Evolutionary conservation across 2,888 invertebrate species (phyloP).

Genomic region (Lutraria lutraria): DNA sequence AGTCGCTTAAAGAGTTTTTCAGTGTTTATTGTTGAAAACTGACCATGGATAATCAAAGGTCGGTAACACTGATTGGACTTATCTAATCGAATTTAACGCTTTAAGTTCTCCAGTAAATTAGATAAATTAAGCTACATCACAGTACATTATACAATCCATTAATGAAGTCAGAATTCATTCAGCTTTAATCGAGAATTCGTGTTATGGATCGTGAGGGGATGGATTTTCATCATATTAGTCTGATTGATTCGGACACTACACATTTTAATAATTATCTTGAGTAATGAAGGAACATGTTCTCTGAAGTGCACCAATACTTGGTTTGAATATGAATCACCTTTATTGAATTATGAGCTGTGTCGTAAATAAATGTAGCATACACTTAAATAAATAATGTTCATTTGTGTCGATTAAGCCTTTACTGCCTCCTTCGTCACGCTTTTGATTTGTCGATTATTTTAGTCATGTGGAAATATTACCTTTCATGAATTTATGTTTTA

Average conservation of each 20-base stretch:
- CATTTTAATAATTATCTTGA: neutral
- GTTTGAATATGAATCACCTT: neutral
- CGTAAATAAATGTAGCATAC: neutral
- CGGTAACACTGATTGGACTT: neutral
- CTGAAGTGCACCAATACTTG: no score
- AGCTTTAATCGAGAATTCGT: slow-evolving; percentile 6
- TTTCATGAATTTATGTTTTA: neutral
- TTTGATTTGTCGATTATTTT: slow-evolving; percentile 12
- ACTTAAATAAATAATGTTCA: neutral
- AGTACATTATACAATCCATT: neutral
- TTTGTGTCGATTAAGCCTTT: neutral
- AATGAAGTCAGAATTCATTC: neutral
- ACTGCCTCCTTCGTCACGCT: neutral
- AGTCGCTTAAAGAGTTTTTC: neutral
- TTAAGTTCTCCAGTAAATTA: neutral
- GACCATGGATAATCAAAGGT: neutral
- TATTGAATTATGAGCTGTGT: neutral
- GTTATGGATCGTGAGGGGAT: neutral
- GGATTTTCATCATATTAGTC: neutral
- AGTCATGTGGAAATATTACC: slow-evolving; percentile 12
- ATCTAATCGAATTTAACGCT: neutral
- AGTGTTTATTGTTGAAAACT: neutral
- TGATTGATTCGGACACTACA: neutral
- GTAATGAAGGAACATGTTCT: neutral
- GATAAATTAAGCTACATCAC: neutral